phyloP scores from a whole-genome alignment of 1,140 invertebrate genomes.

The Lethrus apterus region DNA sequence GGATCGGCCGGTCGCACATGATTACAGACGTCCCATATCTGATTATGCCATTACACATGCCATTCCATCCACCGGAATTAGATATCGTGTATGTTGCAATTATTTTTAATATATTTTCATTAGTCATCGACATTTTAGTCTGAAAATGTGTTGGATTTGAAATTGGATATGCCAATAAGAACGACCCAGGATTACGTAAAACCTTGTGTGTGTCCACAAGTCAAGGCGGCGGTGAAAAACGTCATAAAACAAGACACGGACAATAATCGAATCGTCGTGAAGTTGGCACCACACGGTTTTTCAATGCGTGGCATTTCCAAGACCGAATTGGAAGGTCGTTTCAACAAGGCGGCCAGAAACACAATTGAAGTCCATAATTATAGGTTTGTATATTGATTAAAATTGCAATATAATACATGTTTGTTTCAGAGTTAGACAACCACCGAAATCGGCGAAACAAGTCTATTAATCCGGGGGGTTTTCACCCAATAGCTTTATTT shows the following conservation, averaged over 20 bases:
- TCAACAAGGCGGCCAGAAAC: constrained; percentile 34
- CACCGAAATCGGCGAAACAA: constrained; percentile 10
- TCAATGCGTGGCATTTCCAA: constrained; percentile 30
- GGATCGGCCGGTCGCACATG: constrained; percentile 35
- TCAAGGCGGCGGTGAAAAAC: constrained; percentile 35
- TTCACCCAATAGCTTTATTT: too few relatives aligned
- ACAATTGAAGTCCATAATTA: constrained; percentile 41
- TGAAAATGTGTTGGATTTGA: constrained; percentile 77
- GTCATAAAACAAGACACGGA: constrained; percentile 35
- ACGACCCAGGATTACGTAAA: constrained; percentile 67
- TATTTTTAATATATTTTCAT: neutral
- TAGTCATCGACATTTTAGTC: constrained; percentile 57
- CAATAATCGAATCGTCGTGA: constrained; percentile 33
- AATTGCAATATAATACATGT: neutral
- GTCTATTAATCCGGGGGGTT: too few relatives aligned
- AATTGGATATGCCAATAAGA: constrained; percentile 70
- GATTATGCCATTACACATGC: constrained; percentile 55
- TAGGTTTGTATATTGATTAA: constrained; percentile 25
- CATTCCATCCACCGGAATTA: constrained; percentile 5
- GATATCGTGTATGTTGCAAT: constrained; percentile 25
- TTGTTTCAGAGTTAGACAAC: constrained; percentile 1
- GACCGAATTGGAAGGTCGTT: constrained; percentile 35
- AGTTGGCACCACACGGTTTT: constrained; percentile 32
- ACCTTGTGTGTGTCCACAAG: constrained; percentile 36
- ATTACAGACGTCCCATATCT: constrained; percentile 54